Evolutionary conservation across 2,888 invertebrate genomes (phyloP).

Genomic region (Heliconius charithonia): DNA sequence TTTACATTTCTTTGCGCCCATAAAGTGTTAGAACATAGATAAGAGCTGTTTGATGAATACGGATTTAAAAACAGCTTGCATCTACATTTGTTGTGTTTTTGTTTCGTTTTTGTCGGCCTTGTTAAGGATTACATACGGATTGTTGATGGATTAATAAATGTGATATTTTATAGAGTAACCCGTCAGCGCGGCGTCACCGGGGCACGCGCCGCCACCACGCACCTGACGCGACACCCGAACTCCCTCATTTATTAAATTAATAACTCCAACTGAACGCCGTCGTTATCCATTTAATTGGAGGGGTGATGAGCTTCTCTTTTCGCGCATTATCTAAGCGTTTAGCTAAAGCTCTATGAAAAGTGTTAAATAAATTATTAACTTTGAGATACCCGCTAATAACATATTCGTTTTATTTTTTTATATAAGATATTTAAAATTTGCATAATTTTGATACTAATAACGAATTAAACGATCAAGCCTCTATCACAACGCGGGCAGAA

Average conservation of each 20-base stretch:
- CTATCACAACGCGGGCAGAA: slow-evolving; percentile 54
- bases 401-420: slow-evolving; percentile 14
- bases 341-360: slow-evolving; percentile 78
- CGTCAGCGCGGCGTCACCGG: slow-evolving; percentile 47
- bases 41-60: slow-evolving; percentile 25
- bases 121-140: slow-evolving; percentile 11
- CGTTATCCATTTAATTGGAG: slow-evolving; percentile 81
- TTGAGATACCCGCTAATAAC: slow-evolving; percentile 15
- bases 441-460: slow-evolving; percentile 44
- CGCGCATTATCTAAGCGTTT: slow-evolving; percentile 78
- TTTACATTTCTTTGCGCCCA: slow-evolving; percentile 38
- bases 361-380: slow-evolving; percentile 60
- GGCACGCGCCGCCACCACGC: slow-evolving; percentile 51
- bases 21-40: slow-evolving; percentile 38
- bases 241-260: slow-evolving; percentile 82
- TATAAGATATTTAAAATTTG: slow-evolving; percentile 29
- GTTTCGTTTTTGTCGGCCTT: slow-evolving; percentile 1
- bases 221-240: slow-evolving; percentile 68
- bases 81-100: slow-evolving; percentile 14
- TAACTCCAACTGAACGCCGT: slow-evolving; percentile 79
- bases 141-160: slow-evolving; percentile 33
- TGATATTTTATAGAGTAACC: slow-evolving; percentile 36
- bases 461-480: slow-evolving; percentile 56
- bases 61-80: slow-evolving; percentile 26
- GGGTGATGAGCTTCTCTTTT: slow-evolving; percentile 78